Percentiles rank a stretch among this genome's conserved stretches.
phyloP scores from a whole-genome alignment of 1,140 invertebrate species.

The Drosophila takahashii region DNA sequence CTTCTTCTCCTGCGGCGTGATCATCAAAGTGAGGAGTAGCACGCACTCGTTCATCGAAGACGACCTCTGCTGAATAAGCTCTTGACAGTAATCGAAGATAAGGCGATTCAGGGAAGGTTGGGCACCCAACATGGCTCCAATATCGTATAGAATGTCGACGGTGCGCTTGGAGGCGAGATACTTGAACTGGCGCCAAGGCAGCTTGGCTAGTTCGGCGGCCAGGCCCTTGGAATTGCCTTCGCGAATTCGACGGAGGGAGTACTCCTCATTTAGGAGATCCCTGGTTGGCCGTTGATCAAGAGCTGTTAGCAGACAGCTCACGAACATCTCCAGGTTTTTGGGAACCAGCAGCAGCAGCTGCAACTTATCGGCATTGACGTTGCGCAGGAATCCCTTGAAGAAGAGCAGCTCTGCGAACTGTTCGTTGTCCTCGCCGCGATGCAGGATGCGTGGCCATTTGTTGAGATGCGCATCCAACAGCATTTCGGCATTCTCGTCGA shows the following conservation, averaged over 20 bases:
- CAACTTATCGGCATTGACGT: constrained; percentile 55
- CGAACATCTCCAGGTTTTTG: constrained; percentile 74
- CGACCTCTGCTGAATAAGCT: constrained; percentile 57
- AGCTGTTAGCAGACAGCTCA: constrained; percentile 63
- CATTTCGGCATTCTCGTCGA: constrained; percentile 74
- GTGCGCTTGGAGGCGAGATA: constrained; percentile 56
- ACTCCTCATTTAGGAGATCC: constrained; percentile 74
- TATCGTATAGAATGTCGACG: constrained; percentile 54
- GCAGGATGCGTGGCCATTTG: constrained; percentile 70
- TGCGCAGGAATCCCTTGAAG: constrained; percentile 75
- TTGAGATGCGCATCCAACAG: constrained; percentile 70
- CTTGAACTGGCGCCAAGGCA: constrained; percentile 77
- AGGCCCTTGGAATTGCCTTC: constrained; percentile 41
- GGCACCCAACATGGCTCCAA: constrained; percentile 59
- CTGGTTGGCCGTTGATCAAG: constrained; percentile 53
- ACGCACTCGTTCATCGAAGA: constrained; percentile 72
- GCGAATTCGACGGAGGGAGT: constrained; percentile 51
- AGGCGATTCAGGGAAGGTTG: constrained; percentile 40
- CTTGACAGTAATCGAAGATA: constrained; percentile 66
- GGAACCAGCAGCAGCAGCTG: constrained; percentile 62
- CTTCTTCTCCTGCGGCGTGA: constrained; percentile 23
- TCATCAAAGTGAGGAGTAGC: constrained; percentile 56
- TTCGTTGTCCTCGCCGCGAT: constrained; percentile 73
- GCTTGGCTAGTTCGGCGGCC: constrained; percentile 34
- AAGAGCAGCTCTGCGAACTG: constrained; percentile 75